Base-by-base conservation (phyloP, 1,140 invertebrate species). In the Drosophila seguyi region DNA sequence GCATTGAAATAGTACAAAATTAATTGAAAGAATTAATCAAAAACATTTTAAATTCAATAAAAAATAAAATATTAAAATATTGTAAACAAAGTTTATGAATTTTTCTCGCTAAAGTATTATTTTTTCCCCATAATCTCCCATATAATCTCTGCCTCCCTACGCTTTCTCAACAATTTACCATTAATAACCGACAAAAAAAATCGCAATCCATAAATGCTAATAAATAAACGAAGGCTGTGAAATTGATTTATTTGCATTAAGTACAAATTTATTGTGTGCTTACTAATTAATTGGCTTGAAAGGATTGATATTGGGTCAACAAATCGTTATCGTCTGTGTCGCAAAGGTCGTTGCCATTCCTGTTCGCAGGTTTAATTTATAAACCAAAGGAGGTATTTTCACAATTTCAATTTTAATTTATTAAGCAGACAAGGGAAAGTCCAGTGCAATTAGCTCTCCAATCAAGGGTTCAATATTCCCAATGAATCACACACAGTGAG, bases 161-260 rank as follows among this genome's bases (percentile, higher is more conserved):
- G 16, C 16, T 22, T 22, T 14, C 2, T 44, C 6, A 48, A 50
- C 18, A 50, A 50, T 18, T 50, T 6, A 18, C 11, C 29, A 16
- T 47, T 44, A 67, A 47, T 39, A 31, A 63, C n/a, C 10, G 22
- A 59, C n/a, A 47, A 62, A 14, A 20, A 45, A 29, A 45, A 47
- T 45, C 41, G 66, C 22, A 48, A 48, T 58, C 11, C 18, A 71
- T 39, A 41, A 47, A 29, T 71, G 27, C 50, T 18, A 29, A 72
- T 50, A 29, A 34, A n/a, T n/a, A 41, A 58, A 41, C 48, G 44
- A 44, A 42, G 34, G 44, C 44, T 58, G 1, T 22, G 14, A 39
- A 50, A 57, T 58, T 58, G 68, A 71, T 72, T 72, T 67, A 71
- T 38, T 71, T 71, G 34, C 31, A 18, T 44, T 66, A 53, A 29